These are phyloP conservation scores for Tupaia chinensis DNA, from an alignment of 2,113 vertebrate genomes.

Conservation along the genomic window DNA sequence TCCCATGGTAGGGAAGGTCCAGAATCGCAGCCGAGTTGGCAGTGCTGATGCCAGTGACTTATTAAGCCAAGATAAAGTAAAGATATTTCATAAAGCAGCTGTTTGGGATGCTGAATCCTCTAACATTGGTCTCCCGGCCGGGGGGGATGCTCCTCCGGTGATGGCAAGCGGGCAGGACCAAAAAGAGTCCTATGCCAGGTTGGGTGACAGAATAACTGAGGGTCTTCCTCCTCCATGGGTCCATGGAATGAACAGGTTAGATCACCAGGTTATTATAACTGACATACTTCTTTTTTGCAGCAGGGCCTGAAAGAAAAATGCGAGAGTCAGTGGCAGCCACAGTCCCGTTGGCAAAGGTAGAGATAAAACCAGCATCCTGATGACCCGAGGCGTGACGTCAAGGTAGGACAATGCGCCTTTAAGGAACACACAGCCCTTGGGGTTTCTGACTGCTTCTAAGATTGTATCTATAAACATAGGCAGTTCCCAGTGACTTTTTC, in stretches of 20 bases:
- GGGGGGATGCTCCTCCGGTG: conserved; percentile 65
- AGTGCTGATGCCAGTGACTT: conserved; percentile 82
- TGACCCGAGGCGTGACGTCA: background rate
- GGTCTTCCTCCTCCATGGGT: conserved; percentile 73
- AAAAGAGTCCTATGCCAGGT: conserved; percentile 82
- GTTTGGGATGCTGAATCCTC: conserved; percentile 83
- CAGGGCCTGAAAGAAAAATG: conserved; percentile 90
- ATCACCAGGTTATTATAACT: conserved; percentile 97
- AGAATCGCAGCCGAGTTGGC: conserved; percentile 78
- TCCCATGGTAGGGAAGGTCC: conserved; percentile 75
- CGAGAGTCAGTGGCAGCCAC: background rate
- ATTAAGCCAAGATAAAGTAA: conserved; percentile 83
- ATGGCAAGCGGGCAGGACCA: conserved; percentile 73
- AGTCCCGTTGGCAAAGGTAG: background rate
- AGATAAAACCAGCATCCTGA: background rate
- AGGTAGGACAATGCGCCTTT: background rate
- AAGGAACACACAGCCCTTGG: background rate
- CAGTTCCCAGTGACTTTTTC: background rate
- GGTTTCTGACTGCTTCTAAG: background rate
- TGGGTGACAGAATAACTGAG: conserved; percentile 76
- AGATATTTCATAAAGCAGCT: conserved; percentile 81
- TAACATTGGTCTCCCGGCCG: conserved; percentile 69
- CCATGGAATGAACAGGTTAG: conserved; percentile 86
- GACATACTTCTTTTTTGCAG: conserved; percentile 96
- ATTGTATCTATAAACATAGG: background rate